Evolutionary conservation across 2,113 vertebrate genomes (phyloP).

Genomic region (Thamnophis sirtalis): DNA sequence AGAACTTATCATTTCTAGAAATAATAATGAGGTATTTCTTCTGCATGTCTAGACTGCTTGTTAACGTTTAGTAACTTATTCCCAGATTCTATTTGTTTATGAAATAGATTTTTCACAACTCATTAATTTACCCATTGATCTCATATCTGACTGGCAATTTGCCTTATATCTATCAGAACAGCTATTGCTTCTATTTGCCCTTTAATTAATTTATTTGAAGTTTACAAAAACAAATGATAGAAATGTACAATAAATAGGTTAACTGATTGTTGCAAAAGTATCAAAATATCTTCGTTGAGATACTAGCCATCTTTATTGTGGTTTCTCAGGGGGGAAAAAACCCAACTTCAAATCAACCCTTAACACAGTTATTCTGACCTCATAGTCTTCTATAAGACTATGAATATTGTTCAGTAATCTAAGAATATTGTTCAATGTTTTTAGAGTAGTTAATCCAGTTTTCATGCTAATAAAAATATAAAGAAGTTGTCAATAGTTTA

Average conservation of each 20-base stretch:
- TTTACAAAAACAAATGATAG: background rate
- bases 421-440: background rate
- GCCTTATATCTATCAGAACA: background rate
- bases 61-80: constrained; percentile 17
- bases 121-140: background rate
- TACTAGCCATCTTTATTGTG: background rate
- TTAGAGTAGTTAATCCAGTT: background rate
- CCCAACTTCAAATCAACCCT: background rate
- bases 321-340: no score
- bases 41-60: background rate
- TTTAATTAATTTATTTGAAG: background rate
- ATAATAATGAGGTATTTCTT: constrained; percentile 29
- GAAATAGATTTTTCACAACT: constrained; percentile 13
- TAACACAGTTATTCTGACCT: background rate
- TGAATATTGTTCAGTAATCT: no score
- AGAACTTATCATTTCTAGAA: background rate
- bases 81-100: background rate
- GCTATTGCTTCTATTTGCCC: background rate
- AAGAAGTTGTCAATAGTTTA: background rate
- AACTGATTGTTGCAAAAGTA: background rate
- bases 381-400: background rate
- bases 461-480: background rate
- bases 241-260: background rate
- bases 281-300: background rate
- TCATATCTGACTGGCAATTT: background rate